Base-by-base conservation (phyloP, 2,113 vertebrate species). In the Trichomycterus rosablanca region DNA sequence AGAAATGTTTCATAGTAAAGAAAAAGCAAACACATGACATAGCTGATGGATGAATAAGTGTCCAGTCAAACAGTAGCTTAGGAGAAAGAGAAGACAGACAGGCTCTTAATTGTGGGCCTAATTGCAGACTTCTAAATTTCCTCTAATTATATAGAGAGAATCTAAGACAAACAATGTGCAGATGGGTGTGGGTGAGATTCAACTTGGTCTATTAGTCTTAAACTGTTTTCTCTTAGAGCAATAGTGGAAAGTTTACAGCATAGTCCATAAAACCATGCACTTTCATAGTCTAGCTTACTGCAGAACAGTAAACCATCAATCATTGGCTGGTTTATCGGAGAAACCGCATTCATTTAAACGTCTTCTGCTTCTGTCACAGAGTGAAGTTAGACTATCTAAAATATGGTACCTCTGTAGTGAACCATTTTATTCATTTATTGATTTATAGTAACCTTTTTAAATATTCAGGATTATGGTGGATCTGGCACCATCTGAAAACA, bases 71-170 rank as follows among this genome's bases (percentile, higher is more conserved):
- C 22, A 23, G 4, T 43, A 14, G 44, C 1, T 2, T 6, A 42
- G 46, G 50, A 59, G 32, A 57, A 2, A 1, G 37, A 59, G 48
- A 69, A 15, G 34, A 61, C 59, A 30, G 51, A 80, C 73, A 70
- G 59, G 71, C 66, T 74, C 75, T 64, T 85, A 84, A 87, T 84
- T 83, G 80, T 74, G 60, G 73, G 76, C 74, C 78, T 84, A 82
- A 88, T 84, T 85, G 71, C 72, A 72, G 74, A 62, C 79, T 84
- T 67, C 52, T 71, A 64, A 55, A 68, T 76, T 73, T 59, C 57
- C 72, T 77, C 68, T 71, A 69, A 73, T 70, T 61, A 59, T 56
- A 68, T 65, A 75, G 7, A n/a, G 61, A 14, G 54, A 66, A 75
- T 55, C 45, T 59, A 19, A 66, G 32, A 15, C 3, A n/a, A 59